Percentiles rank a stretch among this genome's conserved stretches.
phyloP scores from a whole-genome alignment of 2,888 invertebrate species.

The Sphaerophoria rueppellii region DNA sequence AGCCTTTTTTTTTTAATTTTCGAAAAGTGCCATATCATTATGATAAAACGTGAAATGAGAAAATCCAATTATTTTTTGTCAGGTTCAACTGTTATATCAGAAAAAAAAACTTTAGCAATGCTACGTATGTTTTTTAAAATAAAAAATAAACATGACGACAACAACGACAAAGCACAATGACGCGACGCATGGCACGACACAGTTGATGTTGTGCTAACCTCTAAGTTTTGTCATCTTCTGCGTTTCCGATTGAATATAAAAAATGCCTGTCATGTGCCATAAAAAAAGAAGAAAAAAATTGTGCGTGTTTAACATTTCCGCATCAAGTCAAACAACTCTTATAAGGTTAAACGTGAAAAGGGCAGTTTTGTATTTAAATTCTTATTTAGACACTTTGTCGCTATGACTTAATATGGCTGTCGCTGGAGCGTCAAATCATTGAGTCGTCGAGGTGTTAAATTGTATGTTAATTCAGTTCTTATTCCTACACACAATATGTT shows the following conservation, averaged over 20 bases:
- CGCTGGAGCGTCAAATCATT: slow-evolving; percentile 41
- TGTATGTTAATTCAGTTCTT: slow-evolving; percentile 40
- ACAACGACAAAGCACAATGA: too few species aligned
- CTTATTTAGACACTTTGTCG: slow-evolving; percentile 8
- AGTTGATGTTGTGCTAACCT: neutral
- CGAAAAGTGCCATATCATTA: too few species aligned
- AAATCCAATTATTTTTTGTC: slow-evolving; percentile 7
- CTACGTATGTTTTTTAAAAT: neutral
- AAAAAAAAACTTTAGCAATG: too few species aligned
- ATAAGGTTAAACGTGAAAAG: slow-evolving; percentile 44
- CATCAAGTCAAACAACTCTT: neutral
- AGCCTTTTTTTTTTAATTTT: too few species aligned
- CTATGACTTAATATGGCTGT: slow-evolving; percentile 7
- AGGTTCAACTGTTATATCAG: neutral
- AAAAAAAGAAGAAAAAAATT: slow-evolving; percentile 4
- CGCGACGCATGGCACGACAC: too few species aligned
- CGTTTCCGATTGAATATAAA: neutral
- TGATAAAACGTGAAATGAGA: neutral
- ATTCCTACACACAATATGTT: slow-evolving; percentile 10
- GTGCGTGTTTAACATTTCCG: slow-evolving; percentile 48
- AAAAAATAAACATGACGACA: neutral
- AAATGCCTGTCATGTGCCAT: slow-evolving; percentile 39
- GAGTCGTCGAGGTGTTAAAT: slow-evolving; percentile 46
- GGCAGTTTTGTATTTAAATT: slow-evolving; percentile 15
- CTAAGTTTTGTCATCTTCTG: slow-evolving; percentile 11